Conservation (phyloP, 1,140 invertebrate species). For the Drosophila arawakana region DNA sequence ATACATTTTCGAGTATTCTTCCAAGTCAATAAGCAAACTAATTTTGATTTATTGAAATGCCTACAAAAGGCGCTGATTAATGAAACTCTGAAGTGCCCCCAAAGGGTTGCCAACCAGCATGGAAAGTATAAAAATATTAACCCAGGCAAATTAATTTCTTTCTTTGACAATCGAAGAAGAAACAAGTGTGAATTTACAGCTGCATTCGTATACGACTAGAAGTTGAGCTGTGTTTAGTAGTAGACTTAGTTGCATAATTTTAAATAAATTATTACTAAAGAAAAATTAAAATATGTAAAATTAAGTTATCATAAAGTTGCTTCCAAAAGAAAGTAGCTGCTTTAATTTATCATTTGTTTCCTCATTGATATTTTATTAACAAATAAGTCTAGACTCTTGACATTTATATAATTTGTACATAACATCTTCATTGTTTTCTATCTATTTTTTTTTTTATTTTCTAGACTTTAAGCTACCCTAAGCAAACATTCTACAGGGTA, state of each 20-base stretch:
- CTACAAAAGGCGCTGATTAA: constrained; percentile 35
- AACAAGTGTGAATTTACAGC: constrained; percentile 3
- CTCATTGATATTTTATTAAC: too few relatives aligned
- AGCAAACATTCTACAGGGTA: constrained; percentile 19
- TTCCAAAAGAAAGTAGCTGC: too few relatives aligned
- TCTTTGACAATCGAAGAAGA: constrained; percentile 23
- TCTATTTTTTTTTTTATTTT: too few relatives aligned
- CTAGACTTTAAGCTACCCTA: not conserved
- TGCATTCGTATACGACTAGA: not conserved
- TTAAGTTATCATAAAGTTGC: too few relatives aligned
- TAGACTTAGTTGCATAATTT: not conserved
- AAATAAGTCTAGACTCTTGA: too few relatives aligned
- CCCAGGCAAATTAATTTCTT: constrained; percentile 41
- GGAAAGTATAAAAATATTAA: not conserved
- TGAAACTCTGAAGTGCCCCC: constrained; percentile 8
- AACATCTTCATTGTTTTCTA: too few relatives aligned
- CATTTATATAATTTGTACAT: too few relatives aligned
- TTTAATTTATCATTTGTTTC: too few relatives aligned
- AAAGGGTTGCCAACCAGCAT: constrained; percentile 34
- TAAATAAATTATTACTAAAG: too few relatives aligned
- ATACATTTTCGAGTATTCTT: constrained; percentile 2
- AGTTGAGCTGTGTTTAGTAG: not conserved
- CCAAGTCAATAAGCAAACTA: constrained; percentile 16
- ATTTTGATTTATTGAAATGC: constrained; percentile 48
- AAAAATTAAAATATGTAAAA: too few relatives aligned